Evolutionary conservation across 1,140 invertebrate species (phyloP), one percentile per base, ranked within the genome.

Genomic region (Rhopalosiphum padi): DNA sequence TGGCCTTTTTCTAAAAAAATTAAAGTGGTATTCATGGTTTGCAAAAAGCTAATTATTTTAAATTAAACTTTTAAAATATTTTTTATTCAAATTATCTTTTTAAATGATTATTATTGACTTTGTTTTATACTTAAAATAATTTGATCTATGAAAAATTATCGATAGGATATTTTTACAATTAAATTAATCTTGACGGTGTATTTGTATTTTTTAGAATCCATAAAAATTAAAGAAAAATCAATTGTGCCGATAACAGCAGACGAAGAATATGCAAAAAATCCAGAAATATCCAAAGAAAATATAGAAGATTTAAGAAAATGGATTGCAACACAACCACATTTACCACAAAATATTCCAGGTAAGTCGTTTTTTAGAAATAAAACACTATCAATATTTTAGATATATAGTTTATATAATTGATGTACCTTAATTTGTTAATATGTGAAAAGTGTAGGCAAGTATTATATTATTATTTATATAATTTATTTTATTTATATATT

Each of bases 261-360:
- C 68, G 95, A 95, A 68, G 95, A 95, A 94, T 95, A 95, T 94
- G 94, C 94, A 53, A 95, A 95, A 93, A 95, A 95, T 94, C 94
- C 94, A 11, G 94, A 95, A 86, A 94, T 96, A 83, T 95, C 94
- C 93, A 94, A 94, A 90, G 95, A 95, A 94, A 95, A 95, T 90
- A 94, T 96, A 8, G 86, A 94, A 30, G 93, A 93, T 37, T 94
- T 96, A 55, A 94, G 94, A 94, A 94, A 94, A 94, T 96, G 95
- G 95, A 87, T 95, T 60, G 93, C 94, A 35, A 95, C 94, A 77
- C 95, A 95, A 91, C 95, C 95, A 2, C 95, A 96, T 94, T 94
- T 96, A n/a, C 95, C 95, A 68, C 94, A 93, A 48, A 91, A 94
- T 35, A 94, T 94, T 77, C 77, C 94, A 60, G 94, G 94, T 94